phyloP scores from a whole-genome alignment of 2,797 vertebrate genomes.

The Anabacerthia variegaticeps region DNA sequence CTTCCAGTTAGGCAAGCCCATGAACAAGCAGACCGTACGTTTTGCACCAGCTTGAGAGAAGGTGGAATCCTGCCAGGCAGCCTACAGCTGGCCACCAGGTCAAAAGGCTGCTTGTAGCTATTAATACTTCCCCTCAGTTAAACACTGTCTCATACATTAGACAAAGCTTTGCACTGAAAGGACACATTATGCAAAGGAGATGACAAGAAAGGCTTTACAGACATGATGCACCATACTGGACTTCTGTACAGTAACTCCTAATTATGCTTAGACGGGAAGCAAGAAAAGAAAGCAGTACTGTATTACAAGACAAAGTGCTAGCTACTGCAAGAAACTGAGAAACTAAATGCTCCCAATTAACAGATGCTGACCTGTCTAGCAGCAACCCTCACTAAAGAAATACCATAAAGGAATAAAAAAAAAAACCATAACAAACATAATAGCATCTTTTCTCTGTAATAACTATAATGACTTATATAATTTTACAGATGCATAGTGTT shows the following conservation, averaged over 20 bases:
- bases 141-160: background rate
- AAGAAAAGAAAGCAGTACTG: slow-evolving; percentile 38
- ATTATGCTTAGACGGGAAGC: slow-evolving; percentile 17
- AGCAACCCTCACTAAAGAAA: background rate
- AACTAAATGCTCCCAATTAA: background rate
- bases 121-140: background rate
- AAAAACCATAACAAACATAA: background rate
- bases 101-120: slow-evolving; percentile 55
- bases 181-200: slow-evolving; percentile 29
- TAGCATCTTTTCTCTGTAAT: background rate
- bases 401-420: background rate
- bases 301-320: slow-evolving; percentile 6
- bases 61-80: slow-evolving; percentile 20
- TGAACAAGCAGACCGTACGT: accelerated
- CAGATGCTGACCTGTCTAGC: background rate
- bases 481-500: background rate
- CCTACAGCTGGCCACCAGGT: slow-evolving; percentile 29
- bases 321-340: slow-evolving; percentile 5
- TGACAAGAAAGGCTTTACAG: slow-evolving; percentile 3
- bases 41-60: background rate
- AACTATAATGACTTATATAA: background rate
- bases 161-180: slow-evolving; percentile 48
- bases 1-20: background rate
- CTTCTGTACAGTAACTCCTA: background rate
- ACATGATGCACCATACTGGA: slow-evolving; percentile 16